phyloP scores from a whole-genome alignment of 2,888 invertebrate species.

The Antitype chi region DNA sequence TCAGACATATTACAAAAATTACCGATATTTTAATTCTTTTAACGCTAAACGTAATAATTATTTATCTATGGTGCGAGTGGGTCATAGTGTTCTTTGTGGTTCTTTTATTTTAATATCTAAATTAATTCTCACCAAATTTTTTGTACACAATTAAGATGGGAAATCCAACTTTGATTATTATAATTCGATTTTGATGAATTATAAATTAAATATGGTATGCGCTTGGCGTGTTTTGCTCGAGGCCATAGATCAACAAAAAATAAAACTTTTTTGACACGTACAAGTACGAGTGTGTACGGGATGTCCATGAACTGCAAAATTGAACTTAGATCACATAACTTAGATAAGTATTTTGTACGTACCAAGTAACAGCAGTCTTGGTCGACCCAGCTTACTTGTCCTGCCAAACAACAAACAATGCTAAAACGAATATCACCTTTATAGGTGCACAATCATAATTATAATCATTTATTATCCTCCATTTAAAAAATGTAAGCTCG shows the following conservation, averaged over 20 bases:
- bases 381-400: too few species aligned
- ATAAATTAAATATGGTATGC: slow-evolving; percentile 4
- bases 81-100: too few species aligned
- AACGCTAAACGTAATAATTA: not conserved
- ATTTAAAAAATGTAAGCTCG: too few species aligned
- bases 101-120: not conserved
- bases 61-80: not conserved
- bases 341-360: slow-evolving; percentile 7
- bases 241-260: slow-evolving; percentile 22
- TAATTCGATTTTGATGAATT: slow-evolving; percentile 7
- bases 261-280: not conserved
- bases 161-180: slow-evolving; percentile 13
- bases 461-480: too few species aligned
- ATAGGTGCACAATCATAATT: too few species aligned
- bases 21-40: not conserved
- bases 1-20: not conserved
- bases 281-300: not conserved
- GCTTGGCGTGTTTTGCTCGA: slow-evolving; percentile 5
- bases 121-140: not conserved
- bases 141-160: not conserved
- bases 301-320: slow-evolving; percentile 26
- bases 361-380: too few species aligned
- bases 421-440: too few species aligned
- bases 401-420: too few species aligned
- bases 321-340: slow-evolving; percentile 40